Percentiles rank a stretch among this genome's conserved stretches.
These are phyloP conservation scores for Thelaira solivaga DNA, from an alignment of 2,888 invertebrate genomes.

Conservation along the genomic window DNA sequence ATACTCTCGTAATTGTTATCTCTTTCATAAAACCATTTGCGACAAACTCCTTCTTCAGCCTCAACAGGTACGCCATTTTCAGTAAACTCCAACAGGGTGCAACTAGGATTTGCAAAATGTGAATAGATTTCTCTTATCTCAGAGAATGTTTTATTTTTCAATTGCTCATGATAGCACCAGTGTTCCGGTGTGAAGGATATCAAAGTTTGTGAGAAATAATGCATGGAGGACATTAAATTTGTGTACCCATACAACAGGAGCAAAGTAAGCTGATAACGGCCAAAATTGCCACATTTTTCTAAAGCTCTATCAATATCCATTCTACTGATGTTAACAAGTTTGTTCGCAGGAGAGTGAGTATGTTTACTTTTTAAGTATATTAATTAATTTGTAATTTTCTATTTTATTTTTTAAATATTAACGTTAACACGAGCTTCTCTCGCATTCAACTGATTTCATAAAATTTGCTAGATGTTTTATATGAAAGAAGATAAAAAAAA, in stretches of 20 bases:
- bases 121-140: slow-evolving; percentile 67
- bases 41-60: slow-evolving; percentile 68
- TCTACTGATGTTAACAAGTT: no score
- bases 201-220: slow-evolving; percentile 81
- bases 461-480: no score
- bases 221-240: slow-evolving; percentile 79
- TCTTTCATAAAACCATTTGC: slow-evolving; percentile 79
- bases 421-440: no score
- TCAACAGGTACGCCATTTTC: slow-evolving; percentile 62
- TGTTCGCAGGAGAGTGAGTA: no score
- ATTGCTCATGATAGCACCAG: slow-evolving; percentile 71
- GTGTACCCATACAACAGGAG: slow-evolving; percentile 78
- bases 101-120: slow-evolving; percentile 67
- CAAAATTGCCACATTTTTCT: slow-evolving; percentile 79
- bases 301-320: slow-evolving; percentile 79
- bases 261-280: slow-evolving; percentile 78
- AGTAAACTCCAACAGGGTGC: slow-evolving; percentile 67
- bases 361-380: no score
- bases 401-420: no score
- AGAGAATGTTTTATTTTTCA: slow-evolving; percentile 62
- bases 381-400: no score
- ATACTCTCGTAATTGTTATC: slow-evolving; percentile 80
- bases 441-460: no score
- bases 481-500: no score
- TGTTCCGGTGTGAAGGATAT: slow-evolving; percentile 79